Evolutionary conservation across 2,888 invertebrate species (phyloP).

Genomic region (Eristalis arbustorum): DNA sequence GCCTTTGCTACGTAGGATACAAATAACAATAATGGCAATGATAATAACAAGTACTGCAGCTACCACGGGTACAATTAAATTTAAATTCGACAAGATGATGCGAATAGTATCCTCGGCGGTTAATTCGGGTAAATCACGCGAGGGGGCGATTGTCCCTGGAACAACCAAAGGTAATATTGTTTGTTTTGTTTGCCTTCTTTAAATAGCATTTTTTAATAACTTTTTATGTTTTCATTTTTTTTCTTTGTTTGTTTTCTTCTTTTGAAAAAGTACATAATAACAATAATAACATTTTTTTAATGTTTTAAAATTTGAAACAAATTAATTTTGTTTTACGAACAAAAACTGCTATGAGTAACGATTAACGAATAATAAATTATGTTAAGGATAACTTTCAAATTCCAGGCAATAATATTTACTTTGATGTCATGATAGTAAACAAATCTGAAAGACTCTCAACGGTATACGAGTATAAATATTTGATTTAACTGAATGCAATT

Average conservation of each 20-base stretch:
- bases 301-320: conserved; percentile 51
- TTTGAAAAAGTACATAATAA: conserved; percentile 64
- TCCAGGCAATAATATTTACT: conserved; percentile 59
- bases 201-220: conserved; percentile 46
- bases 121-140: conserved; percentile 89
- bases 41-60: conserved; percentile 95
- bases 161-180: conserved; percentile 81
- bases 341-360: conserved; percentile 69
- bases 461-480: conserved; percentile 19
- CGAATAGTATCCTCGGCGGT: conserved; percentile 91
- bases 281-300: conserved; percentile 62
- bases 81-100: conserved; percentile 93
- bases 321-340: conserved; percentile 43
- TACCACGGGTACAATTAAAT: conserved; percentile 95
- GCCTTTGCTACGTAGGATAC: conserved; percentile 92
- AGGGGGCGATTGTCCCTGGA: conserved; percentile 97
- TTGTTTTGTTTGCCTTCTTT: conserved; percentile 54
- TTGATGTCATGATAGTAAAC: conserved; percentile 25
- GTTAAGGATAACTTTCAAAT: conserved; percentile 52
- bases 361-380: conserved; percentile 47
- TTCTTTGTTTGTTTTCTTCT: conserved; percentile 46
- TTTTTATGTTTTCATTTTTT: background rate
- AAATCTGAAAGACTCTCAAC: conserved; percentile 5
- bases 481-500: conserved; percentile 65
- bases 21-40: conserved; percentile 95